Evolutionary conservation across 2,797 vertebrate species (phyloP).

Genomic region (Huso huso): DNA sequence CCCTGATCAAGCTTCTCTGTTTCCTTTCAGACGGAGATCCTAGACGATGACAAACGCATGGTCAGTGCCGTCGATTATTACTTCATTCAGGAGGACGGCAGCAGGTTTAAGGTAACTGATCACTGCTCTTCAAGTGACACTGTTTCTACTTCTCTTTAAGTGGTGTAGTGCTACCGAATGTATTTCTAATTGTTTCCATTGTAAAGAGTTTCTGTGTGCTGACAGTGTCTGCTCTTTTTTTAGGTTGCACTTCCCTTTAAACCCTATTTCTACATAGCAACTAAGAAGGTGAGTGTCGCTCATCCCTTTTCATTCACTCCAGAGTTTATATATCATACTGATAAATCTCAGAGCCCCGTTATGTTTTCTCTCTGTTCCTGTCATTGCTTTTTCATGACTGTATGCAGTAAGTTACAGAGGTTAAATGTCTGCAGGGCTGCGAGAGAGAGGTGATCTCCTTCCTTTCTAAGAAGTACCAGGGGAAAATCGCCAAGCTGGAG

Average conservation of each 20-base stretch:
- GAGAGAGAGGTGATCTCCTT: slow-evolving; percentile 91
- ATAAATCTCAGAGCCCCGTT: neutral
- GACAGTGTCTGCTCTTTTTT: slow-evolving; percentile 4
- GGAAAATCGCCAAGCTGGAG: slow-evolving; percentile 83
- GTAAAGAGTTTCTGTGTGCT: slow-evolving; percentile 17
- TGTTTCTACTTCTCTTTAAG: neutral
- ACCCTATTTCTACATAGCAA: slow-evolving; percentile 91
- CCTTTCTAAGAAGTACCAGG: slow-evolving; percentile 92
- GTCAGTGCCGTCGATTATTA: slow-evolving; percentile 95
- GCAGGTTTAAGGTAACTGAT: slow-evolving; percentile 77
- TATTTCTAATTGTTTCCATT: neutral
- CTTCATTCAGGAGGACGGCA: slow-evolving; percentile 92
- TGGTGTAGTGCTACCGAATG: neutral
- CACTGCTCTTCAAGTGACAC: neutral
- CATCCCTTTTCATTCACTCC: neutral
- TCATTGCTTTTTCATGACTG: neutral
- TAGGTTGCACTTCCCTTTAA: slow-evolving; percentile 87
- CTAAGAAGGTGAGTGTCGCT: slow-evolving; percentile 76
- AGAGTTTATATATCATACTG: neutral
- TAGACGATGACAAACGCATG: slow-evolving; percentile 87
- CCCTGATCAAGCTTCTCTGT: neutral
- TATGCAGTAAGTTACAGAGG: no score
- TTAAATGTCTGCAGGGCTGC: slow-evolving; percentile 63
- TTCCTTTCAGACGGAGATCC: slow-evolving; percentile 70
- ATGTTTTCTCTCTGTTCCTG: neutral